A percentile compares a stretch with the other conserved stretches of the same genome.
phyloP scores from a whole-genome alignment of 1,140 invertebrate species.

The Leptinotarsa texana region DNA sequence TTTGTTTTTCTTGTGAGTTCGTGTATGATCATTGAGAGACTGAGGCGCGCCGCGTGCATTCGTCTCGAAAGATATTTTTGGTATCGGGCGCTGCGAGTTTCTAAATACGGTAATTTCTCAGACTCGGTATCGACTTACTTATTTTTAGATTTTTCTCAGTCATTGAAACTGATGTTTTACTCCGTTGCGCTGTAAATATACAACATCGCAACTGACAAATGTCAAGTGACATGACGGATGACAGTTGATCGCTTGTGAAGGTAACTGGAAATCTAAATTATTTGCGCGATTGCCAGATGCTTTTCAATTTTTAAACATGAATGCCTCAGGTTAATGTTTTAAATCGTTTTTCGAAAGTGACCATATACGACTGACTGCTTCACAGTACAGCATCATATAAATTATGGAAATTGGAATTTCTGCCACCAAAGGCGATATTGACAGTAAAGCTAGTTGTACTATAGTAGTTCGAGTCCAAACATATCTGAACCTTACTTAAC shows the following conservation, averaged over 20 bases:
- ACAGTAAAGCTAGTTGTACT: too few relatives aligned
- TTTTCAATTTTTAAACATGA: conserved; percentile 10
- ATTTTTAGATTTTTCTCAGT: conserved; percentile 50
- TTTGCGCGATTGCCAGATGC: neutral
- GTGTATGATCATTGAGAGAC: conserved; percentile 36
- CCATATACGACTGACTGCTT: too few relatives aligned
- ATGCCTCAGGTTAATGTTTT: neutral
- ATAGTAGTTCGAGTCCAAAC: too few relatives aligned
- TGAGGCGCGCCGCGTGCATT: conserved; percentile 37
- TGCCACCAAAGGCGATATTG: too few relatives aligned
- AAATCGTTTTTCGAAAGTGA: too few relatives aligned
- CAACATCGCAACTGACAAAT: neutral
- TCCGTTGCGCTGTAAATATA: neutral
- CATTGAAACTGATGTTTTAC: neutral
- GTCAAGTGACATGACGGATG: neutral
- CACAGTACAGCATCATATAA: too few relatives aligned
- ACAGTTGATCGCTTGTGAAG: neutral
- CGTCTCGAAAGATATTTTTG: conserved; percentile 51
- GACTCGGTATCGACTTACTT: conserved; percentile 47
- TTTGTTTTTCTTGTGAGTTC: neutral
- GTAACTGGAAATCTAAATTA: too few relatives aligned
- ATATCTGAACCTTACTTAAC: too few relatives aligned
- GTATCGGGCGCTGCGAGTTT: conserved; percentile 39
- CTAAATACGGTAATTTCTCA: conserved; percentile 51
- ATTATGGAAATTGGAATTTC: too few relatives aligned